These are phyloP conservation scores for Chloroceryle aenea DNA, from an alignment of 2,113 vertebrate genomes.

Conservation along the genomic window DNA sequence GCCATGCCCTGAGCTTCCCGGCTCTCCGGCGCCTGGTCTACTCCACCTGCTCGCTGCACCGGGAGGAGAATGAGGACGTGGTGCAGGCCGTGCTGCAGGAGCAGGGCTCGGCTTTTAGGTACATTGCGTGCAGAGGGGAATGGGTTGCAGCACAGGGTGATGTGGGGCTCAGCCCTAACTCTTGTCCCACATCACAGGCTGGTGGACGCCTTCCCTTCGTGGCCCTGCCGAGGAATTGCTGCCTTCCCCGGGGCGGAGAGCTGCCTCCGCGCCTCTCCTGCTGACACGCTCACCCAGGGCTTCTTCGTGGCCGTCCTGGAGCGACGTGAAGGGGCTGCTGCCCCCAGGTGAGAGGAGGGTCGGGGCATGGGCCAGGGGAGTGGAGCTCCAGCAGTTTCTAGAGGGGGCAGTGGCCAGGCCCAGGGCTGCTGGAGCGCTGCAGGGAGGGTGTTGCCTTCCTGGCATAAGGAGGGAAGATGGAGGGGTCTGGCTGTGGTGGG, in stretches of 20 bases:
- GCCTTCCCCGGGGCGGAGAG: slow-evolving; percentile 75
- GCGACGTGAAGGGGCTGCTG: background rate
- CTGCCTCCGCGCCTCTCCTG: slow-evolving; percentile 87
- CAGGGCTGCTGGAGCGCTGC: rapidly evolving
- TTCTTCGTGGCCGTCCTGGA: slow-evolving; percentile 93
- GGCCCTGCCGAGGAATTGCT: slow-evolving; percentile 85
- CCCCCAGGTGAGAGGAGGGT: background rate
- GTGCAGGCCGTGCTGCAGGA: slow-evolving; percentile 80
- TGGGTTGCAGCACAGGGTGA: rapidly evolving
- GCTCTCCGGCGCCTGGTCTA: slow-evolving; percentile 85
- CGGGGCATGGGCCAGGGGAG: no score
- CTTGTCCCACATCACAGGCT: slow-evolving; percentile 69
- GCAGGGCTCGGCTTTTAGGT: slow-evolving; percentile 81
- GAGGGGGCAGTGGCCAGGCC: no score
- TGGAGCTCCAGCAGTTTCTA: background rate
- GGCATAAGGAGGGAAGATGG: rapidly evolving
- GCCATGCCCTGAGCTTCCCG: slow-evolving; percentile 86
- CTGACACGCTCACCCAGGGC: slow-evolving; percentile 85
- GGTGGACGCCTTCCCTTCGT: slow-evolving; percentile 79
- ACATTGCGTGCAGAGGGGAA: background rate
- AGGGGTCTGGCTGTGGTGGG: no score
- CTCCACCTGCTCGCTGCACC: slow-evolving; percentile 93
- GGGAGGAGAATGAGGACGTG: slow-evolving; percentile 92
- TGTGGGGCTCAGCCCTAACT: rapidly evolving
- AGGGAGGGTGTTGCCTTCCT: no score